These are phyloP conservation scores for Lasaia peninsularis DNA, from an alignment of 1,140 invertebrate species.

Conservation along the genomic window DNA sequence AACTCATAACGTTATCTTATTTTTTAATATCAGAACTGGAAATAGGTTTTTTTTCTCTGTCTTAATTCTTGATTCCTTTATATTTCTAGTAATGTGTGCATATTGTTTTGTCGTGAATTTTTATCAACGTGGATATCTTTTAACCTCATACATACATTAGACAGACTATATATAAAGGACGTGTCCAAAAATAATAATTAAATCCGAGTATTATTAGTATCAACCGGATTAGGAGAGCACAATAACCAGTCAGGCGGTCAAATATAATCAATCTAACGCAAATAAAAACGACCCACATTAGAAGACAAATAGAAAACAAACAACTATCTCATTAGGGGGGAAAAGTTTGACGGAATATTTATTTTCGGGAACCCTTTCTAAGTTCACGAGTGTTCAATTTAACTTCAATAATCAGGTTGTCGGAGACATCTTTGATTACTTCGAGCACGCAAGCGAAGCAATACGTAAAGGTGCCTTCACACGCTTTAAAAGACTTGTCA, in stretches of 20 bases:
- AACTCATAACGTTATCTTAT: too few relatives aligned
- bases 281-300: conserved; percentile 7
- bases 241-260: background rate
- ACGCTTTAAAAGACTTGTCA: background rate
- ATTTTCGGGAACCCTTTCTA: conserved; percentile 4
- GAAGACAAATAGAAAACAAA: conserved; percentile 20
- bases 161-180: too few relatives aligned
- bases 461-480: background rate
- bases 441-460: conserved; percentile 1
- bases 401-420: conserved; percentile 11
- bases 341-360: conserved; percentile 11
- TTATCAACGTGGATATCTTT: too few relatives aligned
- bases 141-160: too few relatives aligned
- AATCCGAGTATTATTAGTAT: too few relatives aligned
- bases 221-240: too few relatives aligned
- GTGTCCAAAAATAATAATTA: too few relatives aligned
- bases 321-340: background rate
- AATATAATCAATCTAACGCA: background rate
- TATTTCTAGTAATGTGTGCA: too few relatives aligned
- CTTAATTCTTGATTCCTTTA: too few relatives aligned
- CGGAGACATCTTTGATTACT: conserved; percentile 1
- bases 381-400: conserved; percentile 13
- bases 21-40: too few relatives aligned
- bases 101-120: too few relatives aligned
- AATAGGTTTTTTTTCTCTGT: too few relatives aligned